A percentile compares a stretch with the other conserved stretches of the same genome.
Evolutionary conservation across 2,888 invertebrate species (phyloP).

Genomic region (Opisthograptis luteolata): DNA sequence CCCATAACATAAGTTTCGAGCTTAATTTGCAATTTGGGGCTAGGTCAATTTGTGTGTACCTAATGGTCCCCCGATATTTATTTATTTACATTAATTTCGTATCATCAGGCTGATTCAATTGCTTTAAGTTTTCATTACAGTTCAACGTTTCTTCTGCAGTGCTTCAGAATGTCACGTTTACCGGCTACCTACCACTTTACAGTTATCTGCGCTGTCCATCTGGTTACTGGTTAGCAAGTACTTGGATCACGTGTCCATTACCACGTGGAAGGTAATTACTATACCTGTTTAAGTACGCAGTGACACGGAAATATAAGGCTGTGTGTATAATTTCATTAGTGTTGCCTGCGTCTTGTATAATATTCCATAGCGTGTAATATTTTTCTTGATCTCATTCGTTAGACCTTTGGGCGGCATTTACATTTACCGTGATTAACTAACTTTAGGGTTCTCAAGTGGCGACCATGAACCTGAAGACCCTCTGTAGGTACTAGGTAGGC

Average conservation of each 20-base stretch:
- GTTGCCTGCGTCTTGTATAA: neutral
- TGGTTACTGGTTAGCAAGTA: slow-evolving; percentile 3
- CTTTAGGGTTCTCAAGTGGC: too few relatives aligned
- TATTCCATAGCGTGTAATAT: too few relatives aligned
- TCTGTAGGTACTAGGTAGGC: neutral
- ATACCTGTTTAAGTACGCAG: slow-evolving; percentile 1
- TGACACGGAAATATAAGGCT: slow-evolving; percentile 12
- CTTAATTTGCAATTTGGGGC: too few relatives aligned
- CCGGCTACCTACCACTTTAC: neutral
- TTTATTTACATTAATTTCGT: too few relatives aligned
- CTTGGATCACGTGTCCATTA: slow-evolving; percentile 6
- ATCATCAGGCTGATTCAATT: slow-evolving; percentile 1
- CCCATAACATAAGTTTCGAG: too few relatives aligned
- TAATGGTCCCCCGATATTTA: too few relatives aligned
- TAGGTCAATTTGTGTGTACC: too few relatives aligned
- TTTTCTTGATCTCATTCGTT: too few relatives aligned
- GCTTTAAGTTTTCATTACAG: neutral
- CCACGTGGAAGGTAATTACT: slow-evolving; percentile 16
- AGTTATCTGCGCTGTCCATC: slow-evolving; percentile 3
- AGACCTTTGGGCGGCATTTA: too few relatives aligned
- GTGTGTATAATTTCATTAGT: neutral
- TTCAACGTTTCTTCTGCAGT: neutral
- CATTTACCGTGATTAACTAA: too few relatives aligned
- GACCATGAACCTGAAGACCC: too few relatives aligned
- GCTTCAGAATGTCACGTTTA: slow-evolving; percentile 8